Evolutionary conservation across 2,797 vertebrate genomes (phyloP).

Genomic region (Sebastes iracundus): DNA sequence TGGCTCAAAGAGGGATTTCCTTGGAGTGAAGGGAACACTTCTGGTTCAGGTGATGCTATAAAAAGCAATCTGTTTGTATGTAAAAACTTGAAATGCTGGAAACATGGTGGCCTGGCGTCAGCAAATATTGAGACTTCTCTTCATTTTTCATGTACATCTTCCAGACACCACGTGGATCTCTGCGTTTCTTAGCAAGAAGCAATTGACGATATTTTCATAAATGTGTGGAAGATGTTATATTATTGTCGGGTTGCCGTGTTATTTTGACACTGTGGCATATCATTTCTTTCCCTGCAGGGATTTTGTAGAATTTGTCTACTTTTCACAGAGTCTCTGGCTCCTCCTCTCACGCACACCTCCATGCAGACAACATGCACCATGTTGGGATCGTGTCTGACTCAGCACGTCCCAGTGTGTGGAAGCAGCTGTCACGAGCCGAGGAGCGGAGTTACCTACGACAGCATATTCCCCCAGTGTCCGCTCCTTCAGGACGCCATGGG

Average conservation of each 20-base stretch:
- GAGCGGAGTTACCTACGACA: slow-evolving; percentile 6
- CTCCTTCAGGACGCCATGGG: slow-evolving; percentile 13
- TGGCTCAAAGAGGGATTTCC: not conserved
- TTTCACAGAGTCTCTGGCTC: not conserved
- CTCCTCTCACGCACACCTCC: not conserved
- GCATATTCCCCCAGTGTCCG: slow-evolving; percentile 14
- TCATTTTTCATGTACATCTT: not conserved
- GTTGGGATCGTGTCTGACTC: slow-evolving; percentile 51
- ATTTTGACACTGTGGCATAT: not conserved
- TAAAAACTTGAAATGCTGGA: not conserved
- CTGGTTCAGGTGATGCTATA: not conserved
- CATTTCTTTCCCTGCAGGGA: not conserved
- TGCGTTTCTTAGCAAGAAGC: not conserved
- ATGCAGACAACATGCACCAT: slow-evolving; percentile 16
- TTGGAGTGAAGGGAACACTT: not conserved
- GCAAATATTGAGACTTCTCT: not conserved
- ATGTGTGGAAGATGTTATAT: not conserved
- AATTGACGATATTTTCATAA: not conserved
- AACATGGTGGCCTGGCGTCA: not conserved
- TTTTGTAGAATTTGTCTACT: not conserved
- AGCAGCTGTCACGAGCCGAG: slow-evolving; percentile 62
- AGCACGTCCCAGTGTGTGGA: slow-evolving; percentile 45
- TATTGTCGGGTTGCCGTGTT: not conserved
- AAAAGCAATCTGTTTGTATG: not conserved
- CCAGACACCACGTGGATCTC: not conserved